phyloP scores from a whole-genome alignment of 2,888 invertebrate genomes.

The Dexiosoma caninum region DNA sequence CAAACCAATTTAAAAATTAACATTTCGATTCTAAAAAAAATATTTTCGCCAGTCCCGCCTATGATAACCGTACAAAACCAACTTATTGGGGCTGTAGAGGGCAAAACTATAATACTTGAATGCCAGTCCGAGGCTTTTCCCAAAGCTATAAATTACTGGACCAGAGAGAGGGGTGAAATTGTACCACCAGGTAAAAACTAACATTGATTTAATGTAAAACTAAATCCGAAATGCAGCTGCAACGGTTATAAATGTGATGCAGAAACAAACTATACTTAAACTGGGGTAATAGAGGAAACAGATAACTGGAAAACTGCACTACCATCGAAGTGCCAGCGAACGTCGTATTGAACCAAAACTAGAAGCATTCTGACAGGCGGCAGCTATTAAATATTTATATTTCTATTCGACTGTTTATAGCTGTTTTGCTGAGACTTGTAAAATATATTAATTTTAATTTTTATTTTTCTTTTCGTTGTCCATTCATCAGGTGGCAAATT shows the following conservation, averaged over 20 bases:
- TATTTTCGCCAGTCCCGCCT: constrained; percentile 84
- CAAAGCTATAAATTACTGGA: constrained; percentile 92
- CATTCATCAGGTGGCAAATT: constrained; percentile 83
- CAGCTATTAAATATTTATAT: background rate
- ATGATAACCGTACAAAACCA: constrained; percentile 91
- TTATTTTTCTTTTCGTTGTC: background rate
- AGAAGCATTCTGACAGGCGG: background rate
- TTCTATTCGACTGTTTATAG: too few relatives aligned
- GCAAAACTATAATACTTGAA: constrained; percentile 86
- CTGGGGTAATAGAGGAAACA: too few relatives aligned
- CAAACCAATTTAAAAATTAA: background rate
- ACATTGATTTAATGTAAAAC: background rate
- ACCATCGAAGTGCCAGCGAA: background rate
- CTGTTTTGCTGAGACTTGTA: too few relatives aligned
- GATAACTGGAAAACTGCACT: background rate
- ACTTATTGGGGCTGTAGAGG: constrained; percentile 87
- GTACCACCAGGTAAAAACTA: constrained; percentile 83
- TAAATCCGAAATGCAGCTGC: background rate
- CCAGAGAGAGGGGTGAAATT: constrained; percentile 85
- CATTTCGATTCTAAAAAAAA: background rate
- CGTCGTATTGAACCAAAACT: too few relatives aligned
- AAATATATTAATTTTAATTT: background rate
- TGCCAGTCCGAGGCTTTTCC: constrained; percentile 92
- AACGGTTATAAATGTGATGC: background rate
- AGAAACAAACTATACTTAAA: background rate